Evolutionary conservation across 2,888 invertebrate species (phyloP), one percentile per base, ranked within the genome.

Genomic region (Auanema freiburgensis): DNA sequence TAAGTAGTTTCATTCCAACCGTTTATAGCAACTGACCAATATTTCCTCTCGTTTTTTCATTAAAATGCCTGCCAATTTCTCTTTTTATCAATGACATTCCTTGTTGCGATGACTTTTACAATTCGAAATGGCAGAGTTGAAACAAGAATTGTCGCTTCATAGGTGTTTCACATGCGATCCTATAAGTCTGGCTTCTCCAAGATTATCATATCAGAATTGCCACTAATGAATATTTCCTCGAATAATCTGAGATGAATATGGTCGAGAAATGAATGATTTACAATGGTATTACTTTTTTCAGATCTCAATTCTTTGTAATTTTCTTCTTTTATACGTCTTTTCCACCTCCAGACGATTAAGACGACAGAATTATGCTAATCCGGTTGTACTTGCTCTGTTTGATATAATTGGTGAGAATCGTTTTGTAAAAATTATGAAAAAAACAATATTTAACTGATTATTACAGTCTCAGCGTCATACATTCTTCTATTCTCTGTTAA

Each of bases 291-390:
- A 46, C 16, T 46, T 8, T 21, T 21, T 61, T 62, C 49, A 65
- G 65, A 21, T 49, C 5, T 42, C 60, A 10, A 41, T 65, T 12
- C 18, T 57, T 5, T 42, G 40, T 50, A 78, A 78, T 56, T 12
- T 67, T 21, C 41, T 76, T n/a, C 66, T 78, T 16, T 72, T 78
- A 61, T 77, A 72, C 60, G 72, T 79, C 10, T 78, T 79, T 53
- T 67, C 74, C 18, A 79, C 78, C 11, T 78, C 78, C 11, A 66
- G 68, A 16, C 76, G 77, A 43, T 63, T 78, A 6, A 65, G 78
- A 12, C 66, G 78, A 8, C 78, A 78, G 59, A 79, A 79, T 65
- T 78, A 78, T 57, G 78, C 78, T 16, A 78, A 78, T 54, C 78
- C 78, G 6, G 76, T 78, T 18, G 52, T 78, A 23, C 58, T 78